Conservation (phyloP, 2,888 invertebrate genomes). For the Acholoe squamosa region DNA sequence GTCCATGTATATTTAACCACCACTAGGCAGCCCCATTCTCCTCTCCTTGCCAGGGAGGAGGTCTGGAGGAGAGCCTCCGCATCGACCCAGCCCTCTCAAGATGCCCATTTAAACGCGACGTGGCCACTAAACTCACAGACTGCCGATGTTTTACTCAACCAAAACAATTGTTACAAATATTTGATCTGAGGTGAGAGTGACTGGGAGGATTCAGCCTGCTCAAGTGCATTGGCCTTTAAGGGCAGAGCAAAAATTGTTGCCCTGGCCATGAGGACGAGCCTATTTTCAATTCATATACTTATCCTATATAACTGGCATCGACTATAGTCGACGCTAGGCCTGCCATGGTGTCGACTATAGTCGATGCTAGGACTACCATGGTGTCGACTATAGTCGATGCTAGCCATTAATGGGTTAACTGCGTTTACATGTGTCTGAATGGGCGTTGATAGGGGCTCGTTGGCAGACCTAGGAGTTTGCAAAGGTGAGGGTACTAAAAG, state of each 20-base stretch:
- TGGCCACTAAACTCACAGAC: background rate
- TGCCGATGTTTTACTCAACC: background rate
- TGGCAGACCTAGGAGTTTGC: no score
- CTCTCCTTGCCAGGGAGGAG: background rate
- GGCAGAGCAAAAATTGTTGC: no score
- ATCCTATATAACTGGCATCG: no score
- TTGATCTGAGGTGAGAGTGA: slow-evolving; percentile 23
- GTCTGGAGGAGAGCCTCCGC: background rate
- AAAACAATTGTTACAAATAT: background rate
- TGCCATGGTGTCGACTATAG: no score
- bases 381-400: no score
- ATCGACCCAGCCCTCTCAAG: background rate
- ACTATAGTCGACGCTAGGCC: no score
- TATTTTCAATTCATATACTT: no score
- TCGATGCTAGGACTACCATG: no score
- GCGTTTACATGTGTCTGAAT: background rate
- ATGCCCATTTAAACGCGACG: background rate
- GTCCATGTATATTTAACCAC: slow-evolving; percentile 33
- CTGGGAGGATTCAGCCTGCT: background rate
- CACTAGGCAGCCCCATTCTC: background rate
- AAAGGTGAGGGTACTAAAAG: no score
- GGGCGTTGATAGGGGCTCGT: no score
- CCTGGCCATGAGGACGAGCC: no score
- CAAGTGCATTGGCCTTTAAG: no score
- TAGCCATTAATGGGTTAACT: background rate